Base-by-base conservation (phyloP, 1,140 invertebrate species). In the Drosophila jambulina region DNA sequence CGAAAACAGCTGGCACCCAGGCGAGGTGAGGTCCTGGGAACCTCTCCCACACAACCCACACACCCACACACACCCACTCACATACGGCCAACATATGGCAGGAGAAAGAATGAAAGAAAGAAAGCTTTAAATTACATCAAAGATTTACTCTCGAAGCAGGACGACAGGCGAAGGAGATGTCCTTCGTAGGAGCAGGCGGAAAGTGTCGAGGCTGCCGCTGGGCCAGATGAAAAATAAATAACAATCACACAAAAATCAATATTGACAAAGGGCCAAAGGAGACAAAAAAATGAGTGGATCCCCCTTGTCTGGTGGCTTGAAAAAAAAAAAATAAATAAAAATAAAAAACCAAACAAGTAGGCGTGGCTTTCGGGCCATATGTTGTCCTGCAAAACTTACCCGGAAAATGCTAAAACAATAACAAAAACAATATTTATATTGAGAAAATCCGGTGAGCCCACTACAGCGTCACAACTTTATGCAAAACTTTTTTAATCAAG, bases 231-330 rank as follows among this genome's bases (percentile, higher is more conserved):
- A 86, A 86, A 86, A 86, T 86, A 86, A 86, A 86, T 86, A 86
- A 86, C 82, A 86, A 86, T 86, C 82, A 86, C 61, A 86, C 63
- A 75, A 86, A 86, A 86, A 86, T 86, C 82, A 86, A 86, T 86
- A 86, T 86, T 86, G 82, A 86, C 82, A 79, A 80, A 58, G 60
- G 43, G 43, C 40, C 42, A 34, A 32, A 36, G 40, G 23, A n/a
- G 42, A 51, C 12, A 27, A 32, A 51, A 67, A 63, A 54, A 38
- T 17, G n/a, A 38, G 21, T 29, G 38, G 40, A 34, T 23, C 7
- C 21, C 29, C 49, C 49, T 43, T 23, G 45, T 49, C 43, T 54
- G 69, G 56, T 38, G 49, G 48, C 29, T 53, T 29, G 42, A 43
- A 69, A 78, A 68, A 62, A 40, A 25, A 25, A 4, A 15, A 10